These are phyloP conservation scores for Nomada fabriciana DNA, from an alignment of 2,888 invertebrate species.

Conservation along the genomic window DNA sequence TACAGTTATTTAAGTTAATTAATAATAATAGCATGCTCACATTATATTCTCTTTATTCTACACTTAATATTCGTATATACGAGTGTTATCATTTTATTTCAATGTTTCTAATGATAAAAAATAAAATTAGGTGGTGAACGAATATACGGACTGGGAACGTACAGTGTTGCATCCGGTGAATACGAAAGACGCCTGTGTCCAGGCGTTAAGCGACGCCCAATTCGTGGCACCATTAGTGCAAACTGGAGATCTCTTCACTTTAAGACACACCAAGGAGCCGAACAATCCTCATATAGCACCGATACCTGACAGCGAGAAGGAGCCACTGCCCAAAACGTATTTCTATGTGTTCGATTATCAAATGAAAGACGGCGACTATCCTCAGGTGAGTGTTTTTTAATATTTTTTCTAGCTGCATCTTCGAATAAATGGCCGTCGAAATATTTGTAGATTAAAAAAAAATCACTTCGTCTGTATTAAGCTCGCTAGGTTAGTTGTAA, in stretches of 20 bases:
- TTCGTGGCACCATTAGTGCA: slow-evolving; percentile 96
- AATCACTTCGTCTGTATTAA: too few species aligned
- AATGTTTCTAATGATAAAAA: too few species aligned
- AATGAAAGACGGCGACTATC: slow-evolving; percentile 94
- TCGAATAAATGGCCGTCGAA: too few species aligned
- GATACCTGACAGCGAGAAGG: slow-evolving; percentile 85
- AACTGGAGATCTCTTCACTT: slow-evolving; percentile 91
- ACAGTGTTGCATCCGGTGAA: slow-evolving; percentile 95
- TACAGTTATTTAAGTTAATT: too few species aligned
- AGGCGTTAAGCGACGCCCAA: slow-evolving; percentile 96
- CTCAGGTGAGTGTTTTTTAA: slow-evolving; percentile 87
- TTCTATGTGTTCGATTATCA: slow-evolving; percentile 97
- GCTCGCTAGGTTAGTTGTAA: too few species aligned
- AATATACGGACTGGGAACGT: slow-evolving; percentile 99
- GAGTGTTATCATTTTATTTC: too few species aligned
- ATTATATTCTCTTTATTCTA: too few species aligned
- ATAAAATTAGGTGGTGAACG: slow-evolving; percentile 88
- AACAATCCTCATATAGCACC: slow-evolving; percentile 88
- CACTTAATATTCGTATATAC: neutral
- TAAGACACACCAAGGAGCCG: slow-evolving; percentile 80
- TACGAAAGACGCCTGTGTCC: slow-evolving; percentile 94
- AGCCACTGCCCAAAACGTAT: slow-evolving; percentile 90
- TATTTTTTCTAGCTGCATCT: too few species aligned
- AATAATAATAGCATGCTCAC: too few species aligned
- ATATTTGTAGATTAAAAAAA: too few species aligned